A percentile compares a stretch with the other conserved stretches of the same genome.
Evolutionary conservation across 1,140 invertebrate species (phyloP).

Genomic region (Sycophaga agraensis): DNA sequence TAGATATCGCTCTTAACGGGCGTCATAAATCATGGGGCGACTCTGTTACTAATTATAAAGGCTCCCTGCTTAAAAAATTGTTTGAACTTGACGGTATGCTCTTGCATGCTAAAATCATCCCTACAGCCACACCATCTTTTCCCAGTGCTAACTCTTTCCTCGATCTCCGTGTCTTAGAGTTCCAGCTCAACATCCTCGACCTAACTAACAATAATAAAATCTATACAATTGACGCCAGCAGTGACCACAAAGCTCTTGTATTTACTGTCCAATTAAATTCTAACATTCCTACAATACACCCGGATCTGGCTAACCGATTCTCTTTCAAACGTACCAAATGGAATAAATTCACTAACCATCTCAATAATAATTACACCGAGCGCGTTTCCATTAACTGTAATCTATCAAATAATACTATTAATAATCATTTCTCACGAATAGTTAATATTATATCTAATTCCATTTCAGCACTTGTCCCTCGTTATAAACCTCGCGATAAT

Average conservation of each 20-base stretch:
- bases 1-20: conserved; percentile 22
- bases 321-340: conserved; percentile 29
- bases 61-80: conserved; percentile 18
- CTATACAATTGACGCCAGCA: background rate
- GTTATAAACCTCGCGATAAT: conserved; percentile 19
- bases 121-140: conserved; percentile 21
- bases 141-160: conserved; percentile 18
- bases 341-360: conserved; percentile 10
- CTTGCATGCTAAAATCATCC: conserved; percentile 9
- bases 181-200: background rate
- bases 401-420: conserved; percentile 28
- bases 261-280: conserved; percentile 13
- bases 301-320: background rate
- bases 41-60: conserved; percentile 10
- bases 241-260: conserved; percentile 5
- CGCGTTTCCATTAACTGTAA: conserved; percentile 21
- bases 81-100: background rate
- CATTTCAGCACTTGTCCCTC: conserved; percentile 14
- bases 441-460: conserved; percentile 6
- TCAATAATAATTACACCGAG: background rate
- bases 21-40: conserved; percentile 30
- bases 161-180: conserved; percentile 5
- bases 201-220: background rate
- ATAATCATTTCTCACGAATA: conserved; percentile 7
- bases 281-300: background rate